Percentiles rank a stretch among this genome's conserved stretches.
Conservation (phyloP, 2,888 invertebrate species). For the Pilophorus perplexus region DNA sequence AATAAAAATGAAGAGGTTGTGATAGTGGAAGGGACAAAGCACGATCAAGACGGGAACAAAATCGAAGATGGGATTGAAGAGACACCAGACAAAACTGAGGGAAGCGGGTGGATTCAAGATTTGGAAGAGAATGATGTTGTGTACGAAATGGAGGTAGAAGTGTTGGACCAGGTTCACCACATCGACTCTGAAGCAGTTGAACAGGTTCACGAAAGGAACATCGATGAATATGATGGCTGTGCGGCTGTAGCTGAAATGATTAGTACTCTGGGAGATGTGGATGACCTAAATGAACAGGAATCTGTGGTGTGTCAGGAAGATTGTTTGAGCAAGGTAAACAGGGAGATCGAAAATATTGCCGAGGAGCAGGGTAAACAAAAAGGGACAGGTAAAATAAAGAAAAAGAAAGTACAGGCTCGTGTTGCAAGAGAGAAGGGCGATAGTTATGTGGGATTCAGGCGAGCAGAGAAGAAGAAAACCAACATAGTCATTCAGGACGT, state of each 20-base stretch:
- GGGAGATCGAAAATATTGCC: not conserved
- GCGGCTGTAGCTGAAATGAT: not conserved
- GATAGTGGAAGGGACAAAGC: too few relatives aligned
- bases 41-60: too few relatives aligned
- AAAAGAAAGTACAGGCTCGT: not conserved
- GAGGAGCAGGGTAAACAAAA: not conserved
- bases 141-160: too few relatives aligned
- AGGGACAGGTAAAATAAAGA: not conserved
- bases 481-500: not conserved
- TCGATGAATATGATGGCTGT: not conserved
- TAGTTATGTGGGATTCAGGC: not conserved
- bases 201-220: not conserved
- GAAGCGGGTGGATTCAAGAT: too few relatives aligned
- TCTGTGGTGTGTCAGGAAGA: not conserved
- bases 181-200: not conserved
- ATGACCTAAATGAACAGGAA: not conserved
- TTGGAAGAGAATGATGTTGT: too few relatives aligned
- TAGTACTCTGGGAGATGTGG: not conserved
- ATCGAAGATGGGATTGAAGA: too few relatives aligned
- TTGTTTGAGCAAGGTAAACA: not conserved
- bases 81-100: too few relatives aligned
- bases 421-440: not conserved
- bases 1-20: too few relatives aligned
- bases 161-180: not conserved
- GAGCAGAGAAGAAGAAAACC: not conserved